Evolutionary conservation across 2,888 invertebrate species (phyloP).

Genomic region (Hirtodrosophila confusa): DNA sequence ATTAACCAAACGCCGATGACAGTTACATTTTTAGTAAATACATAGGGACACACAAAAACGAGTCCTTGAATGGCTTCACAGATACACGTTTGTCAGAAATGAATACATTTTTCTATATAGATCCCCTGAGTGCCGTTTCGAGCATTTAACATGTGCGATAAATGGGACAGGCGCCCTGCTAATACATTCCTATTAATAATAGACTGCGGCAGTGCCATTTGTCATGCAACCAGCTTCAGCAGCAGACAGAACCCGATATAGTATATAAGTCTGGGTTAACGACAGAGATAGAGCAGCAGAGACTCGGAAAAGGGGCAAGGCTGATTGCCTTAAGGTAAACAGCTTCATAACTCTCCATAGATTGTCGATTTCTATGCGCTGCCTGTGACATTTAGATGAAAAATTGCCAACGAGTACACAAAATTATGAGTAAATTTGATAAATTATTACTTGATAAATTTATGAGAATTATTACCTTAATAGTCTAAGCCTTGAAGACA

Average conservation of each 20-base stretch:
- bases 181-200: slow-evolving; percentile 78
- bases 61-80: slow-evolving; percentile 30
- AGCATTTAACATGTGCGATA: slow-evolving; percentile 75
- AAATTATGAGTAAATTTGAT: slow-evolving; percentile 42
- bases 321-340: slow-evolving; percentile 56
- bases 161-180: slow-evolving; percentile 65
- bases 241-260: slow-evolving; percentile 7
- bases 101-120: slow-evolving; percentile 58
- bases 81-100: slow-evolving; percentile 3
- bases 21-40: slow-evolving; percentile 34
- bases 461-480: slow-evolving; percentile 28
- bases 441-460: slow-evolving; percentile 50
- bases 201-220: slow-evolving; percentile 71
- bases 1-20: slow-evolving; percentile 47
- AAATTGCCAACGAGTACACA: slow-evolving; percentile 42
- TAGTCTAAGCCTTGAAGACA: slow-evolving; percentile 5
- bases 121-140: slow-evolving; percentile 69
- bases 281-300: slow-evolving; percentile 14
- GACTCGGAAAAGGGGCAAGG: not conserved
- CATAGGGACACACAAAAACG: not conserved
- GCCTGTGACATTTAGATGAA: slow-evolving; percentile 54
- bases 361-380: slow-evolving; percentile 55
- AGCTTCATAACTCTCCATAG: slow-evolving; percentile 60
- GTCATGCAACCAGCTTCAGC: slow-evolving; percentile 49
- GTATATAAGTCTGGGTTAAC: not conserved